Percentiles rank a stretch among this genome's conserved stretches.
Conservation (phyloP, 2,113 vertebrate species). For the Anoura caudifer region DNA sequence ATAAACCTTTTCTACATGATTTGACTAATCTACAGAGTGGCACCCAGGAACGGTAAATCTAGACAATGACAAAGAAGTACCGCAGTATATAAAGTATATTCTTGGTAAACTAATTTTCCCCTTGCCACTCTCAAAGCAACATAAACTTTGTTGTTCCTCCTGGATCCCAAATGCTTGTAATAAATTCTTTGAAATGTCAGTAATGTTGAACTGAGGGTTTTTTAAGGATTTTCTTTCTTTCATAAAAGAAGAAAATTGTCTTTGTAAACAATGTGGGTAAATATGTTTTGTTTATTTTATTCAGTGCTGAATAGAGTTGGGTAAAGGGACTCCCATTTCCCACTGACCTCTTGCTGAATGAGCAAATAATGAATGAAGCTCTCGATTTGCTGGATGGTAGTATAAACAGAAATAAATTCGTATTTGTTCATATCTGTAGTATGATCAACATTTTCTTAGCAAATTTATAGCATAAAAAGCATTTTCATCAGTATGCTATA, state of each 20-base stretch:
- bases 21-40: conserved; percentile 39
- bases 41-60: conserved; percentile 6
- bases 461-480: neutral
- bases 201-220: conserved; percentile 62
- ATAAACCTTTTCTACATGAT: conserved; percentile 19
- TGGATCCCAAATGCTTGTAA: conserved; percentile 66
- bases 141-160: conserved; percentile 67
- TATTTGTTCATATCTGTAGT: neutral
- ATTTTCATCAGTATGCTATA: neutral
- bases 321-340: conserved; percentile 27
- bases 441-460: conserved; percentile 20
- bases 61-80: conserved; percentile 55
- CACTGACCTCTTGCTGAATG: neutral
- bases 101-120: conserved; percentile 65
- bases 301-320: conserved; percentile 27
- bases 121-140: conserved; percentile 68
- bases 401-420: conserved; percentile 27
- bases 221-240: conserved; percentile 58
- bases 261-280: conserved; percentile 28
- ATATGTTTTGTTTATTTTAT: conserved; percentile 68
- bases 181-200: conserved; percentile 74
- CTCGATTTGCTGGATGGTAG: neutral
- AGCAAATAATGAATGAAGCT: conserved; percentile 31
- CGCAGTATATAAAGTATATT: conserved; percentile 14
- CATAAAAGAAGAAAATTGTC: conserved; percentile 72